Percentiles rank a stretch among this genome's conserved stretches.
phyloP scores from a whole-genome alignment of 2,797 vertebrate genomes.

The Spea hammondii region DNA sequence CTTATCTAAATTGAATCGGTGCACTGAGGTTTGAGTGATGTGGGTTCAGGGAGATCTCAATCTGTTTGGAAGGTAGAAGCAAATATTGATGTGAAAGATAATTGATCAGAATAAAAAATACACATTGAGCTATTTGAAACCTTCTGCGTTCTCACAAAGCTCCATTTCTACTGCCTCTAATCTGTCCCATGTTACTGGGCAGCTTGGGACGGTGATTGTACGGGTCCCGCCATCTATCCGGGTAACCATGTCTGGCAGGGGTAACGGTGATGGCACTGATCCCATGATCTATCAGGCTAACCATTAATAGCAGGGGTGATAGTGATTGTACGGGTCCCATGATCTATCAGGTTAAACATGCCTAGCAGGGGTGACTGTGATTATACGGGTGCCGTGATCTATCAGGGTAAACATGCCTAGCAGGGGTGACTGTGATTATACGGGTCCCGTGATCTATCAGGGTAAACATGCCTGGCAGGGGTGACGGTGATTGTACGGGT shows the following conservation, averaged over 20 bases:
- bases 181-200: slow-evolving; percentile 25
- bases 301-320: no score
- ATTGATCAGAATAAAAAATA: slow-evolving; percentile 48
- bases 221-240: no score
- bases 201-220: slow-evolving; percentile 1
- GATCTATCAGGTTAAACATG: no score
- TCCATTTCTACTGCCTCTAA: slow-evolving; percentile 19
- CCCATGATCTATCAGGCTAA: not conserved
- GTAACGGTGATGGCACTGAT: not conserved
- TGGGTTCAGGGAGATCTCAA: slow-evolving; percentile 43
- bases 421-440: no score
- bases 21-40: slow-evolving; percentile 43
- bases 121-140: slow-evolving; percentile 5
- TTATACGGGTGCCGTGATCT: no score
- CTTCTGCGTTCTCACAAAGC: not conserved
- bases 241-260: no score
- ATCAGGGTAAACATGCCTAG: no score
- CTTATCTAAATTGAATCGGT: slow-evolving; percentile 52
- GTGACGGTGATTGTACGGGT: not conserved
- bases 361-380: no score
- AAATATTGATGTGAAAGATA: slow-evolving; percentile 53
- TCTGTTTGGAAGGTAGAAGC: slow-evolving; percentile 48
- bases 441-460: no score
- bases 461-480: not conserved
- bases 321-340: no score